These are phyloP conservation scores for Rhizoglyphus robini DNA, from an alignment of 1,140 invertebrate species.

Conservation along the genomic window DNA sequence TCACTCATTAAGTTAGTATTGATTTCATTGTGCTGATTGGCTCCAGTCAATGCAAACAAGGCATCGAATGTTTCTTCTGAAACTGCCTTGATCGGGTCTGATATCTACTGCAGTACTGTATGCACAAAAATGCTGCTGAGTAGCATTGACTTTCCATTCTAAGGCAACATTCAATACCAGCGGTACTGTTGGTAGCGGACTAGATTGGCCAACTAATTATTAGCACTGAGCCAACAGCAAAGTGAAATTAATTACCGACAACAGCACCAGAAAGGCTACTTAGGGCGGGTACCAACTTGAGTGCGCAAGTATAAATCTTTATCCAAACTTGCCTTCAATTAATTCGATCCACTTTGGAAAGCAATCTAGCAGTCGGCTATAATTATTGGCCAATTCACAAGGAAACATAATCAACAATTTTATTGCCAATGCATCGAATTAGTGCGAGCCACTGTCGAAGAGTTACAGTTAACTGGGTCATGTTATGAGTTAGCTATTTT, in stretches of 20 bases:
- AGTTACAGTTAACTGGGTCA: no score
- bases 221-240: neutral
- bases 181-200: neutral
- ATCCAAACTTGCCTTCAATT: neutral
- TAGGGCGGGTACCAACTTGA: neutral
- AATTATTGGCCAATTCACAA: neutral
- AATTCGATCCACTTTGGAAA: neutral
- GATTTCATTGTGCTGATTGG: no score
- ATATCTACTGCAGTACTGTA: no score
- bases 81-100: no score
- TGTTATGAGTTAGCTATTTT: no score
- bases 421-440: no score
- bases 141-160: no score
- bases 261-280: neutral
- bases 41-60: no score
- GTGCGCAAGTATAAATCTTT: neutral
- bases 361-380: neutral
- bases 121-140: no score
- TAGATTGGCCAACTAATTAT: neutral
- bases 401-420: constrained; percentile 7
- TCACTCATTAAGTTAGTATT: neutral
- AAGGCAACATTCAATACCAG: neutral
- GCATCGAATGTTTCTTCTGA: no score
- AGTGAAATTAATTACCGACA: constrained; percentile 7
- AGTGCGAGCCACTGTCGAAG: no score